phyloP scores from a whole-genome alignment of 1,140 invertebrate genomes.

The Nephila pilipes region DNA sequence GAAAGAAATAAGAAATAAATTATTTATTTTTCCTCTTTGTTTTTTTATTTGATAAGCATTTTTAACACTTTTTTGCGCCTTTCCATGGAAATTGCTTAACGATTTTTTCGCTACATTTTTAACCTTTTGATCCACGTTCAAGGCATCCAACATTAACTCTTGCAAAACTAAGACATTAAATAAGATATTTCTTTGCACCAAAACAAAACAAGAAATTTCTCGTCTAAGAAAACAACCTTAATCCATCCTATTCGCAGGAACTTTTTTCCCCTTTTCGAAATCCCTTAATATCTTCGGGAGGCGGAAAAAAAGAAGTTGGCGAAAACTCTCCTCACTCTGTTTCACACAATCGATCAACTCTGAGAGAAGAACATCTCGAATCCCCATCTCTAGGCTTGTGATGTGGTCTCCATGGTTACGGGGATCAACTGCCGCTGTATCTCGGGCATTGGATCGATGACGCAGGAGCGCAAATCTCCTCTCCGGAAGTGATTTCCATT shows the following conservation, averaged over 20 bases:
- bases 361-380: constrained; percentile 11
- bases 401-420: constrained; percentile 63
- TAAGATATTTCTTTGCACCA: no score
- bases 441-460: constrained; percentile 66
- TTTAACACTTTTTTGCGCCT: no score
- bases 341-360: neutral
- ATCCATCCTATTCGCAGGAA: constrained; percentile 11
- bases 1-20: no score
- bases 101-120: no score
- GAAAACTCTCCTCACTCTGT: neutral
- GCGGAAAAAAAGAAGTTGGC: neutral
- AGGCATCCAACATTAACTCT: no score
- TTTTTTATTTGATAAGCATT: no score
- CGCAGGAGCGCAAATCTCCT: constrained; percentile 57
- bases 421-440: constrained; percentile 30
- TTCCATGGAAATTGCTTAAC: no score
- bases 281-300: constrained; percentile 16
- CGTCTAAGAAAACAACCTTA: neutral
- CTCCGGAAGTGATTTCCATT: constrained; percentile 76
- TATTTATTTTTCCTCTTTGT: no score
- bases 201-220: no score
- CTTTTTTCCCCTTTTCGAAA: neutral
- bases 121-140: no score
- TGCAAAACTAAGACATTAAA: no score
- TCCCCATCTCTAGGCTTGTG: constrained; percentile 22